Conservation (phyloP, 2,113 vertebrate genomes). For the Leptosomus discolor region DNA sequence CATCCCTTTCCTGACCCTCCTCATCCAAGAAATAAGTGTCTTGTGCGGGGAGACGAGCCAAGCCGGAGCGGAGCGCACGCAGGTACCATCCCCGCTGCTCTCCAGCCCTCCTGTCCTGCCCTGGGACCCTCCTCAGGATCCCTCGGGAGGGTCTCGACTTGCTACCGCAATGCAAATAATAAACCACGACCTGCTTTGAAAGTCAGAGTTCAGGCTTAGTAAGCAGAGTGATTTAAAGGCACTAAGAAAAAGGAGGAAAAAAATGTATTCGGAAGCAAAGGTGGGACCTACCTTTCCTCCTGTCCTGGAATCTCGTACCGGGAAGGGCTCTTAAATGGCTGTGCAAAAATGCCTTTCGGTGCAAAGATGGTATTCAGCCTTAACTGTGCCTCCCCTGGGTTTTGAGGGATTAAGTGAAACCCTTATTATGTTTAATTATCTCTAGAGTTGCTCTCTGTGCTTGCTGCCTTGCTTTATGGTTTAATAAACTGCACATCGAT, state of each 20-base stretch:
- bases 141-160: background rate
- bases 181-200: background rate
- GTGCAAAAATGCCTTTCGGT: background rate
- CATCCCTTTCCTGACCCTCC: background rate
- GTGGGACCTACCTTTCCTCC: conserved; percentile 10
- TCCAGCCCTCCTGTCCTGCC: background rate
- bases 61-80: background rate
- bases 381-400: conserved; percentile 63
- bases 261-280: background rate
- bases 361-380: conserved; percentile 39
- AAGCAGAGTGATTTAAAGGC: background rate
- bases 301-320: background rate
- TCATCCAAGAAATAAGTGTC: fast-evolving
- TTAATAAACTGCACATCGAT: conserved; percentile 69
- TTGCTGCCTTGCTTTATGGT: conserved; percentile 69
- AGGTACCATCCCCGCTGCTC: background rate
- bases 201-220: background rate
- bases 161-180: background rate
- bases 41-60: background rate
- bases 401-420: conserved; percentile 68
- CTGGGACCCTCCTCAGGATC: background rate
- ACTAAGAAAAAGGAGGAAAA: background rate
- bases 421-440: conserved; percentile 73
- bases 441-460: conserved; percentile 54
- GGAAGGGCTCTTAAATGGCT: background rate